Evolutionary conservation across 2,888 invertebrate species (phyloP), one percentile per base, ranked within the genome.

Genomic region (Drosophila borborema): DNA sequence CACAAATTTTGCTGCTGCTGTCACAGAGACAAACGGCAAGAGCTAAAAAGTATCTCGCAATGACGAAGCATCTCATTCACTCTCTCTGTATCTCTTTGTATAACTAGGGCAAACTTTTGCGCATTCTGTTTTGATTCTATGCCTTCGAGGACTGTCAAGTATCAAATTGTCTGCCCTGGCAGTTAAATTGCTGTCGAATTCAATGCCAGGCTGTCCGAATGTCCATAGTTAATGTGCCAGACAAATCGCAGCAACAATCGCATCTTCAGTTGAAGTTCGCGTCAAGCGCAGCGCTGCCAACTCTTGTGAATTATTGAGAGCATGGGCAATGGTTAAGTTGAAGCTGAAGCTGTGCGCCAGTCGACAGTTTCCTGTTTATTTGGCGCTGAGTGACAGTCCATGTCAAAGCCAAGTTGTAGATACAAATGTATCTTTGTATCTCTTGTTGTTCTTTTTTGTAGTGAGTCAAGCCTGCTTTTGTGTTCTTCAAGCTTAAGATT

Each of bases 21-120:
- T 36, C 54, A 16, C 56, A 61, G 41, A 53, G 43, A 48, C 10
- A 61, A 34, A 41, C 10, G 23, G 46, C 54, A 64, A 41, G 41
- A 36, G 31, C 16, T 43, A 38, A 70, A 31, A 45, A 67, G 54
- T 31, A 36, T 59, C 28, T 36, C 41, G 45, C 63, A 23, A 54
- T 40, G 43, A 55, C 48, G 10, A 8, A n/a, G 51, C 65, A 45
- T 48, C 58, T 54, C 36, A 40, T 18, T 18, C 20, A 20, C 36
- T 9, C 16, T 4, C 3, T 36, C 8, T 36, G 9, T 31, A 51
- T 41, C 31, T 55, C 34, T 28, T 46, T 46, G 58, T 45, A 40
- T 70, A 80, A 81, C 51, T 80, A 18, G 86, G 88, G 64, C 90
- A 89, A 89, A 85, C 68, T 80, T 76, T 80, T 85, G 71, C 77